Conservation (phyloP, 2,797 vertebrate species). For the Falco novaeseelandiae region DNA sequence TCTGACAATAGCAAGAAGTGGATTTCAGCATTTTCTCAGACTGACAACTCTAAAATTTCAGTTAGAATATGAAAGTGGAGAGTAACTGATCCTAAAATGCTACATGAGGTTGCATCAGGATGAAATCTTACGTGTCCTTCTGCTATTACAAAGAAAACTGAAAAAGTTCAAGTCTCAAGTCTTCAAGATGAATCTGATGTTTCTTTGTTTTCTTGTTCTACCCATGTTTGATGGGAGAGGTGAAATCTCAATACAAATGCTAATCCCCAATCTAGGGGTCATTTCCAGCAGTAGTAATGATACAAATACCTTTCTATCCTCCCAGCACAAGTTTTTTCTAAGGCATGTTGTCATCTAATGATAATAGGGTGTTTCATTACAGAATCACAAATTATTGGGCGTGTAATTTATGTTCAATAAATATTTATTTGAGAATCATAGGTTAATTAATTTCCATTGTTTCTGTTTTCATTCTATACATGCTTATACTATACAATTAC, state of each 20-base stretch:
- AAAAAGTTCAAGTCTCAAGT: background rate
- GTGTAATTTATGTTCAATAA: background rate
- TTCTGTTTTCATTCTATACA: conserved; percentile 27
- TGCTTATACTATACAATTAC: background rate
- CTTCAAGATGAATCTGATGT: background rate
- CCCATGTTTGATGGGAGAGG: background rate
- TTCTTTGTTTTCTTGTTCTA: background rate
- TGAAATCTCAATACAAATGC: background rate
- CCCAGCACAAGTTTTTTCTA: background rate
- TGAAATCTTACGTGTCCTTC: background rate
- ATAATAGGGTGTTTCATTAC: background rate
- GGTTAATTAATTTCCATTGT: conserved; percentile 38
- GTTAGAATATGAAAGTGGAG: background rate
- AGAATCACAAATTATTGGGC: background rate
- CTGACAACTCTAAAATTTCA: background rate
- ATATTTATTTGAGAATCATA: conserved; percentile 40
- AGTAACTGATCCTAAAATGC: background rate
- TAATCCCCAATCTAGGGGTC: background rate
- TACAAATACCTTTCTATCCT: background rate
- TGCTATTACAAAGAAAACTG: background rate
- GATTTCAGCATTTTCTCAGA: background rate
- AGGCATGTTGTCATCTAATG: background rate
- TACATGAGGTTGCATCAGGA: background rate
- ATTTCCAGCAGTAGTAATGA: background rate
- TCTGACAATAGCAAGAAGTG: background rate